phyloP scores from a whole-genome alignment of 2,797 vertebrate species.

The Sphenopsis melanotis region DNA sequence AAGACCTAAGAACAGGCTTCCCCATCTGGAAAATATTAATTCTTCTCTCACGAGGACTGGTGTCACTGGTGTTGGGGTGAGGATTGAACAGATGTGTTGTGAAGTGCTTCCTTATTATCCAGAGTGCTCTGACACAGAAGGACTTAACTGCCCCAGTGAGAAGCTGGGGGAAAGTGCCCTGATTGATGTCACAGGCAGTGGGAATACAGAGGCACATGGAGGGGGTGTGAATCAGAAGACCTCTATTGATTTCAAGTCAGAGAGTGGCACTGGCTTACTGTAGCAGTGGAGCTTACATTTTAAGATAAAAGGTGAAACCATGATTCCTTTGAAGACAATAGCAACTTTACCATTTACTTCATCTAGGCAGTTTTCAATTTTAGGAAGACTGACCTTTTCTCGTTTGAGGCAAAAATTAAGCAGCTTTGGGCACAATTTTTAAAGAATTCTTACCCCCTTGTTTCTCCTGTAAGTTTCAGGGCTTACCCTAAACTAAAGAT shows the following conservation, averaged over 20 bases:
- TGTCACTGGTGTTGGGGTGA: fast-evolving
- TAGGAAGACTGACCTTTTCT: background rate
- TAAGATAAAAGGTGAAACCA: background rate
- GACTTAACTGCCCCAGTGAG: background rate
- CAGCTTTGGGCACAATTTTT: background rate
- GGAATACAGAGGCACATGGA: background rate
- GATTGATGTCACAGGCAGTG: background rate
- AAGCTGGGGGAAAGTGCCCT: background rate
- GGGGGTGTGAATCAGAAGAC: background rate
- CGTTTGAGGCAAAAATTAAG: background rate
- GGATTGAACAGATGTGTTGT: background rate
- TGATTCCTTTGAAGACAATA: background rate
- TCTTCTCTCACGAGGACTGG: background rate
- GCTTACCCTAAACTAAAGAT: background rate
- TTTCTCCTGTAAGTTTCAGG: background rate
- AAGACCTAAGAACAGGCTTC: background rate
- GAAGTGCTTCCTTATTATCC: background rate
- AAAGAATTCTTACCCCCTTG: background rate
- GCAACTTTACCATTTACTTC: background rate
- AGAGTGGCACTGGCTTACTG: background rate
- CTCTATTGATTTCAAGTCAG: background rate
- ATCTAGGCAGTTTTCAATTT: background rate
- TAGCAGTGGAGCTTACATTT: background rate
- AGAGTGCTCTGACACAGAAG: background rate
- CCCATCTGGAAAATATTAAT: background rate